phyloP scores from a whole-genome alignment of 2,888 invertebrate species.

The Lymantria dispar region DNA sequence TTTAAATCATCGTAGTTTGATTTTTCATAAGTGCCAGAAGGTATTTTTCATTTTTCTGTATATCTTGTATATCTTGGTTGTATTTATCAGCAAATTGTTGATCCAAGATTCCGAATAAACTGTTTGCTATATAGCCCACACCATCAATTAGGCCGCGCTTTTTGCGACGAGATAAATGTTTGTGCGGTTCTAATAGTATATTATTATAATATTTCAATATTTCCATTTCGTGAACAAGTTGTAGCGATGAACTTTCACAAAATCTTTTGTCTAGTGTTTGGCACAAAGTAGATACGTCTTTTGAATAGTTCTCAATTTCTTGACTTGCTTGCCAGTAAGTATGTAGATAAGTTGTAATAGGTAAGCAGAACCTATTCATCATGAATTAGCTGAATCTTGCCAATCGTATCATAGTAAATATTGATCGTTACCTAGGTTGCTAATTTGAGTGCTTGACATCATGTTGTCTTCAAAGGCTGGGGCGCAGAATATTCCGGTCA shows the following conservation, averaged over 20 bases:
- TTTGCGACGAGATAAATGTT: constrained; percentile 1
- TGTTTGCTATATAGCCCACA: constrained; percentile 3
- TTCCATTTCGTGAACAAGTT: constrained; percentile 5
- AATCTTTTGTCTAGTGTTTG: background rate
- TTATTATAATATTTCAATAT: constrained; percentile 2
- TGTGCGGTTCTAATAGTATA: constrained; percentile 5
- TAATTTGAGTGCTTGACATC: constrained; percentile 1
- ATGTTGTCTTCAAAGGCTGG: background rate
- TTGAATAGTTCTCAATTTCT: constrained; percentile 1
- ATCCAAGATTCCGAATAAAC: constrained; percentile 3
- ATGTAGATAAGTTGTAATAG: constrained; percentile 6
- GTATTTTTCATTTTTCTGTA: constrained; percentile 4
- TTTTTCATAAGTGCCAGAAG: constrained; percentile 2
- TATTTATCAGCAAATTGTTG: constrained; percentile 6
- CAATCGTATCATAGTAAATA: constrained; percentile 6
- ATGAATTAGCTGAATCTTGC: constrained; percentile 6
- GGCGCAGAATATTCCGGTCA: background rate
- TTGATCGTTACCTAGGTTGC: background rate
- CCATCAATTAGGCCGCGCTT: constrained; percentile 6
- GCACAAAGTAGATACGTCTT: background rate
- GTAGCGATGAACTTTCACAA: constrained; percentile 1
- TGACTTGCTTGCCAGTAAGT: constrained; percentile 1
- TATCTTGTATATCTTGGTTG: background rate
- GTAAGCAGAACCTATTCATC: constrained; percentile 7
- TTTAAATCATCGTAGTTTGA: constrained; percentile 3